Percentiles rank a stretch among this genome's conserved stretches.
Conservation (phyloP, 2,888 invertebrate species). For the Lathronympha strigana region DNA sequence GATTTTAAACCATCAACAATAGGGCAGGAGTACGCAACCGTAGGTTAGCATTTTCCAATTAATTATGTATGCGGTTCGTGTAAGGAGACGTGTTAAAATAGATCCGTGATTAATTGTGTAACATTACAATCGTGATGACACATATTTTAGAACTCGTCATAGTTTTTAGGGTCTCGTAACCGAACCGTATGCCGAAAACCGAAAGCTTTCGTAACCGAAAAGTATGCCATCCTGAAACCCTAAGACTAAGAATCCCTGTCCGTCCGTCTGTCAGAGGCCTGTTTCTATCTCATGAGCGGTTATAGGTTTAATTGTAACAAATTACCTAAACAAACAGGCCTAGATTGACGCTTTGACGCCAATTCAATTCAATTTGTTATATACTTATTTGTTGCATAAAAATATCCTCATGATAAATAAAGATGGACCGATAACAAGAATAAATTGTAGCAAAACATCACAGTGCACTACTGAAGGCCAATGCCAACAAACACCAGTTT, state of each 20-base stretch:
- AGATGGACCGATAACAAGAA: no score
- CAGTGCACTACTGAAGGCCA: slow-evolving; percentile 17
- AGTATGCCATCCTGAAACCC: no score
- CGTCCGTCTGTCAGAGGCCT: neutral
- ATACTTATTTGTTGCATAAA: no score
- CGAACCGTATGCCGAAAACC: no score
- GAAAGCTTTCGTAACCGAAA: no score
- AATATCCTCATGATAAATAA: no score
- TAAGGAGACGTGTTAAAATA: slow-evolving; percentile 8
- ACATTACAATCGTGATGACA: slow-evolving; percentile 2
- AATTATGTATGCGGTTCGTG: slow-evolving; percentile 32
- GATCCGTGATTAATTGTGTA: slow-evolving; percentile 11
- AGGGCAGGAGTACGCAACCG: slow-evolving; percentile 28
- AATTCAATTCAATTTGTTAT: no score
- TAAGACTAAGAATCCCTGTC: neutral
- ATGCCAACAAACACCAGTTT: slow-evolving; percentile 18
- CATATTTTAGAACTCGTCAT: slow-evolving; percentile 2
- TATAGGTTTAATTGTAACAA: neutral
- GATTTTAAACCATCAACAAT: slow-evolving; percentile 39
- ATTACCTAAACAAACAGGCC: no score
- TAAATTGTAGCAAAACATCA: slow-evolving; percentile 8
- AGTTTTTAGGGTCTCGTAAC: neutral
- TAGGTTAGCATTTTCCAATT: slow-evolving; percentile 1
- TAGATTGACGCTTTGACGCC: no score
- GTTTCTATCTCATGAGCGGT: neutral